Evolutionary conservation across 1,140 invertebrate species (phyloP).

Genomic region (Pantala flavescens): DNA sequence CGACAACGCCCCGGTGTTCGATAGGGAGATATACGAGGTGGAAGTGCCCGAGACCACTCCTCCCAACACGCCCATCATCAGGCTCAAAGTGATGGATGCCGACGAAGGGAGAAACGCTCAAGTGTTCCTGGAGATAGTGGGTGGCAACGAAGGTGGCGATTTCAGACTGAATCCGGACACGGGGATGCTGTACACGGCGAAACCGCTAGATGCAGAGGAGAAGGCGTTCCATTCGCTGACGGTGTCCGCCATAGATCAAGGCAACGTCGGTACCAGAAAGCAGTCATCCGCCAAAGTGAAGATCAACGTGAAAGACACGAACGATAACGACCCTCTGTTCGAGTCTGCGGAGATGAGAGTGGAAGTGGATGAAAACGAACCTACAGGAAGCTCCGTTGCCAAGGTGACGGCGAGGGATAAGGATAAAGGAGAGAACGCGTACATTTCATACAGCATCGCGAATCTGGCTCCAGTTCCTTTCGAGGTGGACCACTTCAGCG

Average conservation of each 20-base stretch:
- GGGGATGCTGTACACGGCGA: conserved; percentile 78
- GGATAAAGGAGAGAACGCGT: conserved; percentile 89
- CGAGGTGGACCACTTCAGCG: conserved; percentile 90
- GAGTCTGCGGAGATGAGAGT: conserved; percentile 55
- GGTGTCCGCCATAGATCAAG: conserved; percentile 81
- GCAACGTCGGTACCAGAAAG: conserved; percentile 67
- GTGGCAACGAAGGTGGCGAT: conserved; percentile 80
- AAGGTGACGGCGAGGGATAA: conserved; percentile 74
- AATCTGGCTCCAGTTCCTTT: conserved; percentile 85
- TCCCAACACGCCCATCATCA: conserved; percentile 73
- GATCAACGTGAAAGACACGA: conserved; percentile 66
- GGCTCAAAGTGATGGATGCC: conserved; percentile 74
- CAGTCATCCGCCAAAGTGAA: conserved; percentile 84
- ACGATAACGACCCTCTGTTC: conserved; percentile 87
- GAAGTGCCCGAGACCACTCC: conserved; percentile 80
- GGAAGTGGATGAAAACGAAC: conserved; percentile 74
- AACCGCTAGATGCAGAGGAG: conserved; percentile 74
- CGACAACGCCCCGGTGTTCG: conserved; percentile 81
- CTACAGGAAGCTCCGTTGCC: conserved; percentile 67
- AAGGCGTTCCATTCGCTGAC: conserved; percentile 83
- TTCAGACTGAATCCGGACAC: conserved; percentile 79
- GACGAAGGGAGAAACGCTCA: conserved; percentile 72
- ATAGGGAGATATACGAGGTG: conserved; percentile 76
- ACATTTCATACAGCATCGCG: conserved; percentile 86
- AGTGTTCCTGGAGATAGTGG: conserved; percentile 79